Base-by-base conservation (phyloP, 37 sponge, comb jelly and placozoan genomes). In the Crambe crambe region DNA sequence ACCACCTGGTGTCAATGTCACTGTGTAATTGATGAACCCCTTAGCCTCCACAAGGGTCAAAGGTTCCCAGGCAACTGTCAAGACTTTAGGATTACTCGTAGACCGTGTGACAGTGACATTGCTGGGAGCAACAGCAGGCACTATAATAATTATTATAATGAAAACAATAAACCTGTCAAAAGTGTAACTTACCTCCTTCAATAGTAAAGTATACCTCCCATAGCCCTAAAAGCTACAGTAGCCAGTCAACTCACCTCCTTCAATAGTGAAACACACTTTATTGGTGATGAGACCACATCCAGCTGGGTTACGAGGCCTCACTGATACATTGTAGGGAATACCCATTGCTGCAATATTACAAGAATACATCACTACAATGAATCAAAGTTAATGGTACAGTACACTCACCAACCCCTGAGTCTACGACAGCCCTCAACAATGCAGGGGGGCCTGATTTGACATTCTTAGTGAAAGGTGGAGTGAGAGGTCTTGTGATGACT, bases 21-120 rank as follows among this genome's bases (percentile, higher is more conserved):
- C 56, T 26, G 56, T 35, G 27, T 83, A 83, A 27, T 26, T 8
- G 18, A 74, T 25, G 36, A 83, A 68, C 8, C 84, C 75, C 40
- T 56, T 64, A 38, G 77, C 76, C 76, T 83, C 68, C 27, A 76
- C 76, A 0, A 83, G 54, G 58, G 65, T 70, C 70, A 83, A 40
- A 27, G 51, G 63, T 37, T 25, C 22, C 68, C 75, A 83, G 23
- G 41, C 64, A 37, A 75, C 76, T 27, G 36, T 67, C 66, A 83
- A 67, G 51, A 51, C 42, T 23, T 58, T 68, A 25, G 56, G 67
- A 47, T 75, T 42, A 34, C 3, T 2, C 34, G 2, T 5, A 17
- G 42, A 29, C 10, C 74, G 64, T 6, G 22, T 30, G 2, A 74
- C 74, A 1, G 1, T 32, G 34, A 81, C 73, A 74, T 82, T 72